Percentiles rank a stretch among this genome's conserved stretches.
phyloP scores from a whole-genome alignment of 1,140 invertebrate species.

The Bathynomus jamesi region DNA sequence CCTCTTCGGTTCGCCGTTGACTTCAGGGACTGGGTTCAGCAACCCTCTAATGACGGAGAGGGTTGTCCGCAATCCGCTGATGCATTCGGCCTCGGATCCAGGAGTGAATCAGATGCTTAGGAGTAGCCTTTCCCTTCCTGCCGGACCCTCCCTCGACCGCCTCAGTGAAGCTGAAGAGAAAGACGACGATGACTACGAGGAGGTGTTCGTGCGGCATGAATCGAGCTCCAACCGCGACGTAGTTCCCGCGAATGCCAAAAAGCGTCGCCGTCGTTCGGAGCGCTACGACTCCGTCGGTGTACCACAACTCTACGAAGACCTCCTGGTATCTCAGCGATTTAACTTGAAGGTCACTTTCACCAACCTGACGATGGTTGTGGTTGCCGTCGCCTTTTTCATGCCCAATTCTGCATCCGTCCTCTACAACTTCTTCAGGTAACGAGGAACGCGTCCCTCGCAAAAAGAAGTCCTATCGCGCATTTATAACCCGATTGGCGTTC shows the following conservation, averaged over 20 bases:
- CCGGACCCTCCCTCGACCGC: neutral
- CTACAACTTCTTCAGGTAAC: slow-evolving; percentile 33
- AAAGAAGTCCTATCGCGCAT: neutral
- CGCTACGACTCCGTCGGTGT: slow-evolving; percentile 24
- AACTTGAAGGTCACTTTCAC: slow-evolving; percentile 23
- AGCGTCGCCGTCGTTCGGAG: neutral
- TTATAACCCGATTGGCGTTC: neutral
- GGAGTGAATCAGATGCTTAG: neutral
- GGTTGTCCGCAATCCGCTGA: neutral
- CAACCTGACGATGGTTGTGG: slow-evolving; percentile 22
- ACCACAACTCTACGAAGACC: slow-evolving; percentile 26
- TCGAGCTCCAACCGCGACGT: neutral
- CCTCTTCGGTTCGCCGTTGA: too few relatives aligned
- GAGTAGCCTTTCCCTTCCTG: neutral
- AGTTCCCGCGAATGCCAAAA: neutral
- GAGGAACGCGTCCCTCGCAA: neutral
- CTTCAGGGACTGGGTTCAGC: too few relatives aligned
- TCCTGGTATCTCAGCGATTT: slow-evolving; percentile 18
- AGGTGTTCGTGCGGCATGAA: neutral
- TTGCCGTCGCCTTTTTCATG: slow-evolving; percentile 23
- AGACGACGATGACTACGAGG: neutral
- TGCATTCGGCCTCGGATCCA: neutral
- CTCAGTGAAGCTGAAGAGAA: neutral
- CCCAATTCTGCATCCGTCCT: slow-evolving; percentile 22
- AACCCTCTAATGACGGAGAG: too few relatives aligned